Conservation (phyloP, 2,113 vertebrate genomes). For the Nymphicus hollandicus region DNA sequence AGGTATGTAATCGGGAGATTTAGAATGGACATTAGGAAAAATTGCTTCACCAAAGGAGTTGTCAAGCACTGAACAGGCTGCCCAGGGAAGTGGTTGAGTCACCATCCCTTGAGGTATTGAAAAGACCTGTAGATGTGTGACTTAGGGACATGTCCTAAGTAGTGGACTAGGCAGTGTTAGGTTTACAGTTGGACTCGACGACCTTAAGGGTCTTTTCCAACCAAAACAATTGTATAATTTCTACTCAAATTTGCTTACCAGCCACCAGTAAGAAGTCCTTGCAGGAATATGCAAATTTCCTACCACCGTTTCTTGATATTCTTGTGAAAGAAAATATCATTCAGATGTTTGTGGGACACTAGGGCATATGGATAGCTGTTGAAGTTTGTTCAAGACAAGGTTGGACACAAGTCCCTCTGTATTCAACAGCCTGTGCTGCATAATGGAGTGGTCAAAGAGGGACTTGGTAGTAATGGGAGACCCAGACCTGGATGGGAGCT, state of each 20-base stretch:
- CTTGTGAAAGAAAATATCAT: background rate
- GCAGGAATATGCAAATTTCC: background rate
- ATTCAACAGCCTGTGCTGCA: background rate
- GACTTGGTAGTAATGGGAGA: background rate
- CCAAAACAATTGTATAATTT: background rate
- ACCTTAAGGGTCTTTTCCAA: background rate
- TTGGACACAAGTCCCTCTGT: background rate
- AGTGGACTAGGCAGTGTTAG: background rate
- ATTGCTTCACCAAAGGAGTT: background rate
- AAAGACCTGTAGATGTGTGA: background rate
- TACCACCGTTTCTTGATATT: background rate
- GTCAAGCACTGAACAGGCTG: background rate
- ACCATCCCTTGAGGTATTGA: background rate
- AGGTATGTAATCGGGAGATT: accelerated
- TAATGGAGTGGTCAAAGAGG: background rate
- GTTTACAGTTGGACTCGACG: background rate
- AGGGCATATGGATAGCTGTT: background rate
- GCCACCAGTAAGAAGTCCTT: background rate
- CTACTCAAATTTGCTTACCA: background rate
- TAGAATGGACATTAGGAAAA: background rate
- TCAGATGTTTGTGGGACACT: background rate
- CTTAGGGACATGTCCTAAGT: background rate
- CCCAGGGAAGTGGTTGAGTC: background rate
- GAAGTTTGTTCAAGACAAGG: background rate
- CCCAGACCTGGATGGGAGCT: background rate